phyloP scores from a whole-genome alignment of 1,140 invertebrate genomes.

The Drosophila subpulchrella region DNA sequence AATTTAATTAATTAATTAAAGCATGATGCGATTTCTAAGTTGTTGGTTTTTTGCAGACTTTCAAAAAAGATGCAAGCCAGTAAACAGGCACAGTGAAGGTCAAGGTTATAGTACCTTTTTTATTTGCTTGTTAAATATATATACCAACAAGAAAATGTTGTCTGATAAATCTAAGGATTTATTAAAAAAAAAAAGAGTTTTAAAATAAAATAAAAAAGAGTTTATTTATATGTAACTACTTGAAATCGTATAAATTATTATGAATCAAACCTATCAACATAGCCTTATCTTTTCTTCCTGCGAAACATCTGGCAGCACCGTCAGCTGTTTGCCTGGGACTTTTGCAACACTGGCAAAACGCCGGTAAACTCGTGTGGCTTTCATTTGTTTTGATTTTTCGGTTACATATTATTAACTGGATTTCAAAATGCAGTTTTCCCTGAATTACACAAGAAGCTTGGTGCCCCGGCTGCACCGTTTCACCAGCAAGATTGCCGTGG shows the following conservation, averaged over 20 bases:
- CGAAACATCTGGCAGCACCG: constrained; percentile 3
- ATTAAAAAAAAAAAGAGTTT: no score
- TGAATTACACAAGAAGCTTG: constrained; percentile 35
- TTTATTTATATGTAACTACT: background rate
- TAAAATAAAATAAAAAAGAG: background rate
- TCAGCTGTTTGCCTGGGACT: background rate
- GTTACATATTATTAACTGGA: constrained; percentile 26
- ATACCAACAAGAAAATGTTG: no score
- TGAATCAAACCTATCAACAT: background rate
- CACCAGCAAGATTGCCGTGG: constrained; percentile 85
- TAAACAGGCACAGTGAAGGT: background rate
- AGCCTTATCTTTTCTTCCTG: background rate
- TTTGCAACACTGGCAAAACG: constrained; percentile 22
- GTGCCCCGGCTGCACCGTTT: constrained; percentile 39
- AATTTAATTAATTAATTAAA: background rate
- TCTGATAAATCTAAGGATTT: no score
- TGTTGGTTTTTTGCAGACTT: background rate
- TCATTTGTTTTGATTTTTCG: constrained; percentile 25
- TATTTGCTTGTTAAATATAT: background rate
- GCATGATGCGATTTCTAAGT: background rate
- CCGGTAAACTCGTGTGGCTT: constrained; percentile 25
- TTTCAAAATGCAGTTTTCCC: constrained; percentile 26
- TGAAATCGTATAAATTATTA: background rate
- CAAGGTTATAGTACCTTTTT: background rate
- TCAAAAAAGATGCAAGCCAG: background rate